Percentiles rank a stretch among this genome's conserved stretches.
Evolutionary conservation across 1,140 invertebrate species (phyloP).

Genomic region (Bombus superbus): DNA sequence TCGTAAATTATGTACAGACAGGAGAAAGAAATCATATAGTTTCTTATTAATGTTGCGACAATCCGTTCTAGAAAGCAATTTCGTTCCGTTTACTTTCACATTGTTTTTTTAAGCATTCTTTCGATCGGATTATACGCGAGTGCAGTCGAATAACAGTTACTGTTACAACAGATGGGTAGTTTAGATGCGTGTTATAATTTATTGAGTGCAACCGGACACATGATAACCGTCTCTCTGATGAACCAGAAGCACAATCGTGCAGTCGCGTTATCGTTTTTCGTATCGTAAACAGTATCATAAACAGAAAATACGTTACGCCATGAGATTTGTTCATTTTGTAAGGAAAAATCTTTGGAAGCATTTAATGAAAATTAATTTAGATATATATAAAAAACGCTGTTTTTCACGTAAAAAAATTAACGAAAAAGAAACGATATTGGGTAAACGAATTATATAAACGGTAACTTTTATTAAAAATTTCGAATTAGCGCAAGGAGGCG

Average conservation of each 20-base stretch:
- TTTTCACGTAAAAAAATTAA: too few relatives aligned
- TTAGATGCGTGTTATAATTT: conserved; percentile 31
- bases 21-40: background rate
- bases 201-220: conserved; percentile 15
- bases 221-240: conserved; percentile 13
- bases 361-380: background rate
- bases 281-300: background rate
- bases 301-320: background rate
- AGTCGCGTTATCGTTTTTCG: conserved; percentile 21
- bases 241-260: conserved; percentile 37
- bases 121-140: background rate
- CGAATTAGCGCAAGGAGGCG: background rate
- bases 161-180: conserved; percentile 19
- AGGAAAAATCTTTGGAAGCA: background rate
- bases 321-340: background rate
- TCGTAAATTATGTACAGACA: background rate
- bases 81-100: background rate
- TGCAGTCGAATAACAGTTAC: background rate
- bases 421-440: background rate
- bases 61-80: background rate
- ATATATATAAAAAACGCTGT: background rate
- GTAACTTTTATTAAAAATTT: background rate
- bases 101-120: background rate
- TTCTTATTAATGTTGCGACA: background rate
- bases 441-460: background rate